phyloP scores from a whole-genome alignment of 2,888 invertebrate species.

The Steinernema hermaphroditum region DNA sequence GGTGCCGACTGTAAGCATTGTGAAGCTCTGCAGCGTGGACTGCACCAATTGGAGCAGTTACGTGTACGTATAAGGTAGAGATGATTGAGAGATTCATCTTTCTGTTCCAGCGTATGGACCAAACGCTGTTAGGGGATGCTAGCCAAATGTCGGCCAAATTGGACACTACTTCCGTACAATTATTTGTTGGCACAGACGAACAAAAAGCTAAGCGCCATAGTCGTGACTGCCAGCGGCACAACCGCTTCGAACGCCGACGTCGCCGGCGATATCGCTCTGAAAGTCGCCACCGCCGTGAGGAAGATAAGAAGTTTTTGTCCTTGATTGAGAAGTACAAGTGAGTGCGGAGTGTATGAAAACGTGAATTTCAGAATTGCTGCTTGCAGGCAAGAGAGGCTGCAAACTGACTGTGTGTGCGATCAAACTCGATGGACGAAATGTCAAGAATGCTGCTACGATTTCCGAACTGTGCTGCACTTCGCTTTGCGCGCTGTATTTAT shows the following conservation, averaged over 20 bases:
- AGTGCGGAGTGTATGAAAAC: background rate
- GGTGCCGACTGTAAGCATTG: background rate
- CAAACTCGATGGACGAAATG: conserved; percentile 5
- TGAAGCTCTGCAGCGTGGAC: background rate
- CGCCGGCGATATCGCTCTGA: background rate
- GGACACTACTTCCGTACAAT: background rate
- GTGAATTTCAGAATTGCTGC: background rate
- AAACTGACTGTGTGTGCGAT: conserved; percentile 26
- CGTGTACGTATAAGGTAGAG: background rate
- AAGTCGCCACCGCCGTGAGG: background rate
- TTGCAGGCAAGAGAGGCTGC: background rate
- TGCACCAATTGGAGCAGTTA: background rate
- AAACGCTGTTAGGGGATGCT: too few species aligned
- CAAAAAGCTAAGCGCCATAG: background rate
- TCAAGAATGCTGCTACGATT: background rate
- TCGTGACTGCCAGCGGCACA: background rate
- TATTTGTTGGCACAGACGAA: background rate
- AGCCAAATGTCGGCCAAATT: background rate
- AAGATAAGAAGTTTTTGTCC: background rate
- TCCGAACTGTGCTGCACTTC: conserved; percentile 22
- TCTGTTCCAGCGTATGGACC: too few species aligned
- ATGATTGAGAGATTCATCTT: background rate
- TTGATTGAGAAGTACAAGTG: conserved; percentile 29
- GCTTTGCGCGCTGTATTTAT: conserved; percentile 38
- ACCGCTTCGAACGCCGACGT: background rate